A percentile compares a stretch with the other conserved stretches of the same genome.
These are phyloP conservation scores for Calliphora vicina DNA, from an alignment of 1,140 invertebrate species.

Conservation along the genomic window DNA sequence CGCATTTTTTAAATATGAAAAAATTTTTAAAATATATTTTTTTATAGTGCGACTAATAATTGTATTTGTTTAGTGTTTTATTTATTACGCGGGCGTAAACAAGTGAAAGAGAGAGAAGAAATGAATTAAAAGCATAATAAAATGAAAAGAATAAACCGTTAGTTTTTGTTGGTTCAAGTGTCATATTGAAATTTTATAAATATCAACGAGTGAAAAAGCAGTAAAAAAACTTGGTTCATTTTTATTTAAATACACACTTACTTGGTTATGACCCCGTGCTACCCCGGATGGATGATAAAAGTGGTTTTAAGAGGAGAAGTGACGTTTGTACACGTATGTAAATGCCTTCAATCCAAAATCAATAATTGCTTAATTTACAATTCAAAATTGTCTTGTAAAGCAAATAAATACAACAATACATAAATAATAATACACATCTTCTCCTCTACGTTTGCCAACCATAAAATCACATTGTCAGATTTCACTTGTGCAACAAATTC, in stretches of 20 bases:
- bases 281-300: background rate
- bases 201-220: background rate
- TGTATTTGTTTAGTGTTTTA: background rate
- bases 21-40: too few species aligned
- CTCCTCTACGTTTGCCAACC: background rate
- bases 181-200: conserved; percentile 5
- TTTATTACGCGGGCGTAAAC: background rate
- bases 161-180: background rate
- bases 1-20: background rate
- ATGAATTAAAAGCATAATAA: background rate
- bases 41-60: too few species aligned
- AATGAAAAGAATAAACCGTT: background rate
- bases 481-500: background rate
- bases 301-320: background rate
- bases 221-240: background rate
- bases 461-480: background rate
- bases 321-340: background rate
- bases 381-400: background rate
- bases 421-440: background rate
- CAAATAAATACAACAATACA: background rate
- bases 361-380: conserved; percentile 10
- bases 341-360: background rate
- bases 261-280: background rate
- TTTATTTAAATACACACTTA: background rate
- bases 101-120: background rate